Evolutionary conservation across 2,797 vertebrate species (phyloP), one percentile per base, ranked within the genome.

Genomic region (Pogoniulus pusillus): DNA sequence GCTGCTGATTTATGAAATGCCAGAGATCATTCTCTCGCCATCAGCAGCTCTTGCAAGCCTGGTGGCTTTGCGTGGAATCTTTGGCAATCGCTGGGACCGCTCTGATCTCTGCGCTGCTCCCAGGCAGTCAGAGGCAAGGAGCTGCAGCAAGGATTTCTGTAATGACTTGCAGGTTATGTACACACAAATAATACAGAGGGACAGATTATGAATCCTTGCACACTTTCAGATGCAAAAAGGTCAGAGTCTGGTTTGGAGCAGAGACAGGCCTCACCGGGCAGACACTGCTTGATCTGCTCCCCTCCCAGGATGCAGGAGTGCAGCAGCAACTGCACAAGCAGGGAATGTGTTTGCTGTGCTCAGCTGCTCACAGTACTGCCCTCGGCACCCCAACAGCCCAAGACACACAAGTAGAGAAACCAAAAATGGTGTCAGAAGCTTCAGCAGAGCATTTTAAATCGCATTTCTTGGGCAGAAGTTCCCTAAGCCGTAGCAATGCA

Each of bases 1-100:
- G 89, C 58, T 81, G 72, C 58, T 87, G 90, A 94, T 95, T 94
- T 95, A 96, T 88, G 92, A 89, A 95, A 96, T 93, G 89, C 65
- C 93, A 94, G 86, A 77, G 83, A 93, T 59, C 51, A 39, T 74
- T 86, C 89, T 82, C 89, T 89, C 89, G 94, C 59, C 82, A 94
- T 0, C 16, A 92, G 85, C 92, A 94, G 75, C 66, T 83, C 84
- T 57, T 79, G 77, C 87, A 92, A 91, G 73, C 65, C 65, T 49
- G 27, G 19, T 69, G 83, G 66, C 82, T 95, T 95, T 86, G 65
- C 32, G 77, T 3, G 68, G 90, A 92, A 78, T 55, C 34, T 82
- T 89, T 59, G 76, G 51, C 63, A 73, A 60, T 86, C 63, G 41
- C 83, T 76, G 47, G 82, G 54, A 65, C 77, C 35, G 14, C 71